Base-by-base conservation (phyloP, 2,797 vertebrate species). In the Trachops cirrhosus region DNA sequence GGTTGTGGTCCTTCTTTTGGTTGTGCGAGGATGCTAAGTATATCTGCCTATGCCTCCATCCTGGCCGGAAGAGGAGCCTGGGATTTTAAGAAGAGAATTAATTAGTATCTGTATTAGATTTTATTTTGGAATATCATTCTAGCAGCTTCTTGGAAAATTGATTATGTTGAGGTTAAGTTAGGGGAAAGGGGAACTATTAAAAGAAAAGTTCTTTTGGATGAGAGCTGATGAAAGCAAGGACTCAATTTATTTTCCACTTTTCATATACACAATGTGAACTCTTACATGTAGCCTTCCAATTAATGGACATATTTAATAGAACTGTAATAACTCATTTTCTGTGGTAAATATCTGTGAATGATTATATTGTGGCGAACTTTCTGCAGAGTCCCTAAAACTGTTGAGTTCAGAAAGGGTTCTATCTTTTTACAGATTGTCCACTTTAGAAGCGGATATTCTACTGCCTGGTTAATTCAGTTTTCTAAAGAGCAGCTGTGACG, bases 61-160 rank as follows among this genome's bases (percentile, higher is more conserved):
- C 24, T 57, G 22, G 54, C 54, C 3, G 22, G 22, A 57, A 57
- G 54, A 26, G 44, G 57, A 59, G 26, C 7, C 50, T 73, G n/a
- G 59, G 34, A 34, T 91, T 91, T 95, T 85, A 54, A 44, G 50
- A 80, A 67, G 64, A 44, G 44, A 85, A 67, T 67, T 75, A 59
- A 83, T 89, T 89, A 86, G 26, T 77, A 73, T 50, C 74, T 91
- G 54, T 77, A 70, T 86, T 85, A 52, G 37, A 8, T 93, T 90
- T 94, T 91, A 78, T 54, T 89, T 93, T 52, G 74, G 93, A 96
- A 41, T 70, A 18, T 64, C 5, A 29, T 89, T 89, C 77, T 68
- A 41, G 62, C n/a, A 89, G 70, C 57, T 93, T n/a, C 83, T 91
- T 92, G 44, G 80, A 73, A 57, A 86, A 70, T 89, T 68, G 86